Evolutionary conservation across 2,888 invertebrate genomes (phyloP).

Genomic region (Catocala sponsa): DNA sequence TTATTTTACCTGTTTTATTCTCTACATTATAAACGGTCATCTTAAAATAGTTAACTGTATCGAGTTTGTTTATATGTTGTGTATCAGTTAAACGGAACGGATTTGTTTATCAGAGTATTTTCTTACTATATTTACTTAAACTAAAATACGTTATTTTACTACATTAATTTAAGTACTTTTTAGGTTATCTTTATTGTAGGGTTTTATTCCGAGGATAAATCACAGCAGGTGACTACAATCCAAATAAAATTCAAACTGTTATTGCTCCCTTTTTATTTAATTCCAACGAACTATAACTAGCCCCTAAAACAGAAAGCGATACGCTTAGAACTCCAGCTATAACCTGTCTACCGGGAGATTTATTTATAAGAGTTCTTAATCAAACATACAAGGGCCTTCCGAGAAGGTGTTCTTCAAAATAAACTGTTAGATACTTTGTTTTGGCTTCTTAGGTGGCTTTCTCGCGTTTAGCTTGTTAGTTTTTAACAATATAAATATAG

Average conservation of each 20-base stretch:
- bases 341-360: constrained; percentile 59
- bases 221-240: constrained; percentile 13
- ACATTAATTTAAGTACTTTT: no score
- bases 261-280: constrained; percentile 15
- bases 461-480: constrained; percentile 62
- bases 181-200: no score
- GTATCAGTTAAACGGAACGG: no score
- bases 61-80: no score
- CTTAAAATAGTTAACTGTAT: no score
- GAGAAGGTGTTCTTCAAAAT: constrained; percentile 70
- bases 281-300: constrained; percentile 18
- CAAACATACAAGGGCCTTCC: constrained; percentile 74
- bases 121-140: no score
- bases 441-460: constrained; percentile 79
- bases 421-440: constrained; percentile 74
- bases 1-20: no score
- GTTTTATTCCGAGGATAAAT: neutral
- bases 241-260: constrained; percentile 17
- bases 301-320: constrained; percentile 30
- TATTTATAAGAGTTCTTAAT: constrained; percentile 78
- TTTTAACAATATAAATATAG: constrained; percentile 62
- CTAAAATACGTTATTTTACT: no score
- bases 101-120: no score
- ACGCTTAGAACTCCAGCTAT: constrained; percentile 47
- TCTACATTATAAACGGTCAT: no score